Evolutionary conservation across 2,113 vertebrate genomes (phyloP).

Genomic region (Rhea americana): DNA sequence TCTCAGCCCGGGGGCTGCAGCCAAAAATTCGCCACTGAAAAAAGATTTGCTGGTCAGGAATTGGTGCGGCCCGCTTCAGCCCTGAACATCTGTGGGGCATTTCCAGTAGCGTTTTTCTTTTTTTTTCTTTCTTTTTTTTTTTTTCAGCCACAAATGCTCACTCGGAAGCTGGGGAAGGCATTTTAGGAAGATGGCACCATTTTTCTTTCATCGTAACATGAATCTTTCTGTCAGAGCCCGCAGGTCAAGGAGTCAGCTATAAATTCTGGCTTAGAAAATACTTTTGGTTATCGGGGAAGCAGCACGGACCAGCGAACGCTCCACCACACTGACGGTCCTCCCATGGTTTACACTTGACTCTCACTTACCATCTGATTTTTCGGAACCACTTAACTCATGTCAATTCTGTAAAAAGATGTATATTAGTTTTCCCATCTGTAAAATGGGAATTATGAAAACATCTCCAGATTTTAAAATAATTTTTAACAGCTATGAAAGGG

Average conservation of each 20-base stretch:
- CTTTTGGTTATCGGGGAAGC: conserved; percentile 17
- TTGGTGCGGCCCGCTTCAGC: neutral
- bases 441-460: neutral
- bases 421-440: neutral
- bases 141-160: conserved; percentile 33
- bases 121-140: neutral
- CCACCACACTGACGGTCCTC: neutral
- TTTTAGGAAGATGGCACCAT: neutral
- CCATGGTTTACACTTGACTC: neutral
- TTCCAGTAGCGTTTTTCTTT: neutral
- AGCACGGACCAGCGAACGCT: neutral
- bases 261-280: conserved; percentile 2
- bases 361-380: neutral
- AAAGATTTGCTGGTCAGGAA: conserved; percentile 61
- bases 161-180: neutral
- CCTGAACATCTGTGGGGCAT: neutral
- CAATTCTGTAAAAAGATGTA: neutral
- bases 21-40: neutral
- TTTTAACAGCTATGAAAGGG: neutral
- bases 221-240: neutral
- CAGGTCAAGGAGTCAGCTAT: neutral
- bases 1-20: neutral
- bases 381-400: neutral
- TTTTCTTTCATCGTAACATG: conserved; percentile 1
- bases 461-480: neutral